Evolutionary conservation across 2,797 vertebrate species (phyloP).

Genomic region (Phylloscopus collybita): DNA sequence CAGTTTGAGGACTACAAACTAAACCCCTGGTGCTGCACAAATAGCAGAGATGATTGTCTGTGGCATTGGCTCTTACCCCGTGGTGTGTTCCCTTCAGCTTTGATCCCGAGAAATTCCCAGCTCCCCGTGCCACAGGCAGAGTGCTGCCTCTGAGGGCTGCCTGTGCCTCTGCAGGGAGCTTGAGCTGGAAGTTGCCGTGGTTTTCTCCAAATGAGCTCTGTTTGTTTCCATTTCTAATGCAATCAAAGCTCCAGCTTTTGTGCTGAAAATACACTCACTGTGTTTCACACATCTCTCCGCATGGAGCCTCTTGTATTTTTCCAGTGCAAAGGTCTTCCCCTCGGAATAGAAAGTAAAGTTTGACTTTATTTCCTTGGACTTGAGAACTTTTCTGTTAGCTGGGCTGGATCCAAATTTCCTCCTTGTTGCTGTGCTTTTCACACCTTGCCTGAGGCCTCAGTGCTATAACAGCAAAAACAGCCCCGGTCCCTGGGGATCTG

Average conservation of each 20-base stretch:
- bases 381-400: not conserved
- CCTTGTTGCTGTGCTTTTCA: not conserved
- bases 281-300: not conserved
- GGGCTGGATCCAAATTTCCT: not conserved
- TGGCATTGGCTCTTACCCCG: not conserved
- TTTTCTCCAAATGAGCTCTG: not conserved
- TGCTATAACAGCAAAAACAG: not conserved
- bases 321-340: not conserved
- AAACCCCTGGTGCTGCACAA: not conserved
- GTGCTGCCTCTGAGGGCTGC: not conserved
- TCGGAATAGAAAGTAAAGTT: not conserved
- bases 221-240: not conserved
- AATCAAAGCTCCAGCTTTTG: not conserved
- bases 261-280: not conserved
- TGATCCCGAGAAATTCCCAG: fast-evolving
- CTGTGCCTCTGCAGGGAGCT: not conserved
- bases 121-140: not conserved
- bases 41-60: fast-evolving
- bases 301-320: not conserved
- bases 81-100: fast-evolving
- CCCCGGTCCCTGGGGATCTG: not conserved
- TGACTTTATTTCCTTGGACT: not conserved
- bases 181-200: not conserved
- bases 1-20: not conserved
- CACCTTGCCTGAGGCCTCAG: not conserved